Evolutionary conservation across 2,888 invertebrate species (phyloP).

Genomic region (Dermolepida albohirtum): DNA sequence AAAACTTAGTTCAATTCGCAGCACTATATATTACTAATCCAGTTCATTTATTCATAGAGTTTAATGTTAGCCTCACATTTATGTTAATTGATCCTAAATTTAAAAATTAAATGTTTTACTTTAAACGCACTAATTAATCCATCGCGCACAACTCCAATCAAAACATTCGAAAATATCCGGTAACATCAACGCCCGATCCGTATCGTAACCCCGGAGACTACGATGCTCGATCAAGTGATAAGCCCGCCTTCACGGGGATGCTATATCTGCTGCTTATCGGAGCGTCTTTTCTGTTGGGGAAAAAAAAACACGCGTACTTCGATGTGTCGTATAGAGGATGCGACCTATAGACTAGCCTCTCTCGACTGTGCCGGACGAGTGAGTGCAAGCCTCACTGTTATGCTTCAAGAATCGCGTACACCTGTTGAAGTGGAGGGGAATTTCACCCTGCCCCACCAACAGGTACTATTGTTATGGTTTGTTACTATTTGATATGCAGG

Average conservation of each 20-base stretch:
- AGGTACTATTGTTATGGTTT: constrained; percentile 61
- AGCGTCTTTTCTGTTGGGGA: constrained; percentile 23
- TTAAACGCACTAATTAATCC: constrained; percentile 27
- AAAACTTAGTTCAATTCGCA: neutral
- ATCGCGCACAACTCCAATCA: constrained; percentile 31
- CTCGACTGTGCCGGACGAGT: constrained; percentile 66
- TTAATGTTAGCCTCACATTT: constrained; percentile 6
- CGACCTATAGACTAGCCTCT: constrained; percentile 59
- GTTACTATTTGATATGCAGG: constrained; percentile 41
- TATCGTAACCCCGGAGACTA: constrained; percentile 33
- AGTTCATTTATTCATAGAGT: no score
- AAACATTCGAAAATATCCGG: constrained; percentile 15
- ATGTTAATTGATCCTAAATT: neutral
- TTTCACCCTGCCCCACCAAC: constrained; percentile 59
- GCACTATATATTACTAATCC: neutral
- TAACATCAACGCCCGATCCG: constrained; percentile 18
- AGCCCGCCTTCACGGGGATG: constrained; percentile 38
- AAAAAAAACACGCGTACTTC: constrained; percentile 51
- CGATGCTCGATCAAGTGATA: constrained; percentile 43
- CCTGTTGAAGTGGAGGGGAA: constrained; percentile 64
- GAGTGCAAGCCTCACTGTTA: constrained; percentile 65
- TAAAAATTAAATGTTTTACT: constrained; percentile 17
- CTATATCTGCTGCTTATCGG: constrained; percentile 20
- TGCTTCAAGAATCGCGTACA: constrained; percentile 66
- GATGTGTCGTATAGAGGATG: constrained; percentile 50